These are phyloP conservation scores for Strongylocentrotus purpuratus DNA, from an alignment of 35 echinoderm and acorn worm species.

Conservation along the genomic window DNA sequence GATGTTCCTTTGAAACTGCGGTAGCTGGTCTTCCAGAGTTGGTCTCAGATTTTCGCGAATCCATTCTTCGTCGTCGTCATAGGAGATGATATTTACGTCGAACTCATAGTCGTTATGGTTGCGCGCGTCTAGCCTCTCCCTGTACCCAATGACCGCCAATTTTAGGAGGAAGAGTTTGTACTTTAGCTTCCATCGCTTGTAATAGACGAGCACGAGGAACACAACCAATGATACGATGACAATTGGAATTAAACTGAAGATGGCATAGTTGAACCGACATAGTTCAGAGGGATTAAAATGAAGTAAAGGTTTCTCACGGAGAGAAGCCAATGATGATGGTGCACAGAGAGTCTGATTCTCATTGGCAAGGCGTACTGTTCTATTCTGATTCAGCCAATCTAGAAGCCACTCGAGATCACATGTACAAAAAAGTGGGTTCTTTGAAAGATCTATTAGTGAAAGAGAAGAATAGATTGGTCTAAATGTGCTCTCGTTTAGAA, in stretches of 20 bases:
- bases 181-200: constrained; percentile 1
- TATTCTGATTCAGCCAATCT: not conserved
- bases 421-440: not conserved
- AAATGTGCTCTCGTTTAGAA: not conserved
- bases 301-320: not conserved
- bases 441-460: not conserved
- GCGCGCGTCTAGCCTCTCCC: not conserved
- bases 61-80: constrained; percentile 30
- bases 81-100: constrained; percentile 24
- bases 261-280: not conserved
- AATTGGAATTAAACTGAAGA: not conserved
- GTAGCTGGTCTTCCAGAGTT: not conserved
- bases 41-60: not conserved
- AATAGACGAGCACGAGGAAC: not conserved
- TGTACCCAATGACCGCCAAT: not conserved
- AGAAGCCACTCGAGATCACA: constrained; percentile 1
- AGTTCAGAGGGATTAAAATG: not conserved
- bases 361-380: not conserved
- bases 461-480: not conserved
- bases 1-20: constrained; percentile 11
- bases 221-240: not conserved
- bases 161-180: constrained; percentile 22
- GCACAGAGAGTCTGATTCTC: not conserved
- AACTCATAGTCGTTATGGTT: not conserved
- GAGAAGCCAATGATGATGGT: not conserved